These are phyloP conservation scores for Cryptocheilus praepositus DNA, from an alignment of 2,888 invertebrate species.

Conservation along the genomic window DNA sequence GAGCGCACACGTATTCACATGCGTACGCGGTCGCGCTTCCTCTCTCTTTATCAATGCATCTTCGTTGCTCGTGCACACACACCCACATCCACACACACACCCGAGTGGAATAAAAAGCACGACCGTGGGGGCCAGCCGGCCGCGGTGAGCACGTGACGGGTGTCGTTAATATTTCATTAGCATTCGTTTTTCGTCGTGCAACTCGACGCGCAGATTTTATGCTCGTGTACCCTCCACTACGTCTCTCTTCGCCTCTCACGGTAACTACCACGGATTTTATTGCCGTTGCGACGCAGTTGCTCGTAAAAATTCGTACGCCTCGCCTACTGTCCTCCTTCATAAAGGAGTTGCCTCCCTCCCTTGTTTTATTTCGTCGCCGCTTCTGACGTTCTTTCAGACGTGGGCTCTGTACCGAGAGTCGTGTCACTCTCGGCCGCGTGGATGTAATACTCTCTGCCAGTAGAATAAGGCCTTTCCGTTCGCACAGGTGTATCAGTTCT, in stretches of 20 bases:
- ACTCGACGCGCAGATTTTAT: conserved; percentile 58
- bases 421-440: too few relatives aligned
- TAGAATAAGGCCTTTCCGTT: too few relatives aligned
- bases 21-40: background rate
- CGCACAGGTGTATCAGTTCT: too few relatives aligned
- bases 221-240: conserved; percentile 18
- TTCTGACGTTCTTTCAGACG: background rate
- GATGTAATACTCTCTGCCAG: too few relatives aligned
- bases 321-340: background rate
- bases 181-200: conserved; percentile 61
- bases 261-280: conserved; percentile 21
- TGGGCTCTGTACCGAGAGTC: too few relatives aligned
- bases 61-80: background rate
- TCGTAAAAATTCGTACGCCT: conserved; percentile 36
- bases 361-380: conserved; percentile 39
- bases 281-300: conserved; percentile 39
- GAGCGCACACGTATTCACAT: background rate
- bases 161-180: conserved; percentile 70
- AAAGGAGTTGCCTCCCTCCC: conserved; percentile 25
- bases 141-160: conserved; percentile 60
- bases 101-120: conserved; percentile 12
- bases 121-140: conserved; percentile 34
- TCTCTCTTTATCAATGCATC: background rate
- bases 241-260: conserved; percentile 23
- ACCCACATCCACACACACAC: too few relatives aligned